Evolutionary conservation across 2,888 invertebrate species (phyloP), one percentile per base, ranked within the genome.

Genomic region (Teinopalpus imperialis): DNA sequence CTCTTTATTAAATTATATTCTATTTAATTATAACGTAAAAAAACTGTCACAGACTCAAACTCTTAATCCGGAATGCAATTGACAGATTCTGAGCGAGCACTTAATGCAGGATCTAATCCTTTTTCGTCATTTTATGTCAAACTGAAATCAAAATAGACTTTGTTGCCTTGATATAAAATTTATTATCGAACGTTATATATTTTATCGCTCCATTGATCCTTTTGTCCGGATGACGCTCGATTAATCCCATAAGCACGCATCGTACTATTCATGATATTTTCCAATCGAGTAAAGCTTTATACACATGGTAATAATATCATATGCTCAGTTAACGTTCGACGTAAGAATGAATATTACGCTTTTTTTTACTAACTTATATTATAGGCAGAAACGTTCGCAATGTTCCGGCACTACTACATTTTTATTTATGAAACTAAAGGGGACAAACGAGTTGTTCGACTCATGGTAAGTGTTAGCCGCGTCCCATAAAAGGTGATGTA

Each of bases 91-190:
- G 39, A 27, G 23, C 30, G 35, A 14, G 20, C 45, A 39, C 32
- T 39, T 26, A 27, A 44, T 27, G 21, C 32, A 39, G 32, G 39
- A 45, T 45, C 21, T 39, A 45, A 45, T 45, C 45, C 39, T 39
- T 37, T 7, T 20, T 26, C 7, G 3, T 16, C 14, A 20, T 27
- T 24, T 8, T 10, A 3, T 39, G 4, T 14, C 8, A 2, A 9
- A 7, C 9, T 4, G n/a, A 1, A n/a, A 26, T 9, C 1, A 34
- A 6, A 23, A 2, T 16, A 9, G 9, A 4, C 21, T 30, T 16
- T 36, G 12, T 8, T 1, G 0, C 8, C 1, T 13, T 2, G 0
- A 1, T 0, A 29, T 24, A 43, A 30, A 8, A 29, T 16, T 24
- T 3, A 24, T 12, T 23, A 23, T 30, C n/a, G 12, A 6, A 3